Base-by-base conservation (phyloP, 64 coral and sea anemone genomes). In the Stichodactyla mertensii region DNA sequence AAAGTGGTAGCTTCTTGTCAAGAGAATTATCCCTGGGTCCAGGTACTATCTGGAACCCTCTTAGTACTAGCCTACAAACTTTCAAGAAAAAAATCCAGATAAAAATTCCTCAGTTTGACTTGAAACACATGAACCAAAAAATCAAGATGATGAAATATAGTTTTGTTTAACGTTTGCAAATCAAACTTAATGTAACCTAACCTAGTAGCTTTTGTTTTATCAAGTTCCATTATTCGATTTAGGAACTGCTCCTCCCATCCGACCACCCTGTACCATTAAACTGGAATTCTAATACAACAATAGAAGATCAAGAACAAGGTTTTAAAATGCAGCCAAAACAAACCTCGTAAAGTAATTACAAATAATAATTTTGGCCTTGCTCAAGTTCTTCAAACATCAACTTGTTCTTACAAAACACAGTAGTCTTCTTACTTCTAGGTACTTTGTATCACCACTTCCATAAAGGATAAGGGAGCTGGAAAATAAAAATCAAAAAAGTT, bases 1-100 rank as follows among this genome's bases (percentile, higher is more conserved):
- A n/a, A n/a, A 69, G 64, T 69, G 64, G 64, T 69, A 22, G 64
- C 64, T 69, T 69, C 64, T 69, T 69, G 64, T 69, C n/a, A 6
- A 69, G 4, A 16, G 2, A 69, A 69, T 69, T 9, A 69, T 22
- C 64, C 64, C 64, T 69, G 64, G 64, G 64, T 22, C 64, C 64
- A 23, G 64, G 7, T 69, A 69, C n/a, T 20, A 22, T n/a, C 19
- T 69, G 64, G 64, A 69, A 22, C 64, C 64, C 18, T 69, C 64
- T 69, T 69, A 69, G 6, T 69, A 7, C 64, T 69, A 69, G 19
- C 19, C 19, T 69, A 69, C 36, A 45, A 45, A 45, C 36, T 45
- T 45, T 45, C 36, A 3, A 45, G 36, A 45, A 69, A 8, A 69
- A 64, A 64, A 1, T 20, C 4, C n/a, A 7, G 18, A 69, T 2